Base-by-base conservation (phyloP, 2,888 invertebrate genomes). In the Leptinotarsa rubiginosa region DNA sequence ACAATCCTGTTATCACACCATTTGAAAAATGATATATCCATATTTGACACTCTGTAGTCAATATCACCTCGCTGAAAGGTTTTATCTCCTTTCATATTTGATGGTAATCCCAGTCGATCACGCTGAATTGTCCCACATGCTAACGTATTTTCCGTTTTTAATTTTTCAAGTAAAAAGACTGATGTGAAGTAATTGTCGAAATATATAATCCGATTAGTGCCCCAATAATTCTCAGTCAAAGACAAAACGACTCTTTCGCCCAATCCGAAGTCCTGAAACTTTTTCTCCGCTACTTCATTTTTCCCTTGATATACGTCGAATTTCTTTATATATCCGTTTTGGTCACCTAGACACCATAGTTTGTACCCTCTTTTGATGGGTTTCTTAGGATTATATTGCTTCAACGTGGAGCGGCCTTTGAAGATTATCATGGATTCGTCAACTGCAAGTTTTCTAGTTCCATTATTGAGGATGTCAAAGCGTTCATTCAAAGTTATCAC, bases 371-470 rank as follows among this genome's bases (percentile, higher is more conserved):
- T 59, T 47, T 69, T 69, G 54, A 31, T 69, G 20, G 54, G 68
- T 68, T 68, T 47, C 18, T 67, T 67, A 20, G 67, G 68, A 52
- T 50, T 68, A 15, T 68, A 68, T 68, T 81, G 81, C 56, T 76
- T 80, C 47, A 80, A 50, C 59, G 67, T 68, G 22, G 65, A 73
- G 62, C 79, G 59, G 41, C 80, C 75, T 70, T 79, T 79, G 76
- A 77, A 79, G 15, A 75, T 25, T 25, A 78, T 77, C 74, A 79
- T 77, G 50, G 54, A 54, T 71, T 79, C 78, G 52, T 79, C 76
- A 64, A 77, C 72, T 47, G 70, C 65, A 7, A 74, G 18, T 65
- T 65, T 56, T 70, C 78, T 75, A 22, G 77, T 77, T 62, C 22
- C 67, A 25, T 69, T 70, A 59, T 76, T 67, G 3, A 54, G 54